Base-by-base conservation (phyloP, 1,140 invertebrate species). In the Glomeris maerens region DNA sequence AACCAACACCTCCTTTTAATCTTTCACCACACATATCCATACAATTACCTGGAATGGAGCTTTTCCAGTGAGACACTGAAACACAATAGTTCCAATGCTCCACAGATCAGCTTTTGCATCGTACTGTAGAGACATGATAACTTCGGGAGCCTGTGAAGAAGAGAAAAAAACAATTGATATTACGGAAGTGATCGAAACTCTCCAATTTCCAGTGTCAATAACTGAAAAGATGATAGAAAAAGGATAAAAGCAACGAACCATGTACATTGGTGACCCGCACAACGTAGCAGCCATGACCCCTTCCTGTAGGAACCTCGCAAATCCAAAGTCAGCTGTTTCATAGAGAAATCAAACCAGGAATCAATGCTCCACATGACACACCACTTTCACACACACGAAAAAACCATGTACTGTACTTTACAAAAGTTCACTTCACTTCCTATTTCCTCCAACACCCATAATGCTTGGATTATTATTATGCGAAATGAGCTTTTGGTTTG, bases 201-300 rank as follows among this genome's bases (percentile, higher is more conserved):
- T 36, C 10, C 10, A 10, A 36, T 36, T 17, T 36, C 10, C 31
- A 36, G 10, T 36, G 17, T 36, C 31, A 36, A 36, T 10, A 10
- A 10, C 10, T 36, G 10, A 36, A 10, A 36, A 17, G 10, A 36
- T 17, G 17, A 36, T 36, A 36, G 17, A 36, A 10, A 36, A 36
- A 36, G 10, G 17, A 36, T 36, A 10, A 36, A 10, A 36, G 31
- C 10, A 17, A 36, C 65, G 67, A 65, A 86, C 85, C 95, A 98
- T 98, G 62, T 98, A 99, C 94, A 99, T 98, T 2, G 96, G 96
- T 28, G 94, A 98, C 20, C 95, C 96, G 70, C 96, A 99, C 2
- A 99, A 71, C 28, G 96, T 99, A 42, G 91, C 94, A 41, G 96
- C 96, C 96, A 99, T 99, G 17, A 94, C 91, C 44, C 95, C 96